phyloP scores from a whole-genome alignment of 2,113 vertebrate species.

The Plotosus lineatus region DNA sequence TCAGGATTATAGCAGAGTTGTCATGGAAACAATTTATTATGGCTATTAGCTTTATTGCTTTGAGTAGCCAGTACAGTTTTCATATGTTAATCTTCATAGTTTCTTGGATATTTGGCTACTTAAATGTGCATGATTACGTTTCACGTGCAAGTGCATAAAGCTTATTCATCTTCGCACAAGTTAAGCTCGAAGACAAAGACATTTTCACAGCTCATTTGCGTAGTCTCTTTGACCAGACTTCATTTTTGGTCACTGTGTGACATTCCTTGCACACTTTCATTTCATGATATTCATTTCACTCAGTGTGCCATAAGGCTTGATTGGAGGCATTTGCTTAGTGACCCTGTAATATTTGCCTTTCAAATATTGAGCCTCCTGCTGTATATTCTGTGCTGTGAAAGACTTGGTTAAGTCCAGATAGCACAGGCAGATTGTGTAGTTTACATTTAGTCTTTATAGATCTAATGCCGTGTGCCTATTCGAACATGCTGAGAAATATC shows the following conservation, averaged over 20 bases:
- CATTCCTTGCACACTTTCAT: constrained; percentile 27
- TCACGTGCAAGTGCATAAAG: background rate
- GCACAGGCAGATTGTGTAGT: constrained; percentile 2
- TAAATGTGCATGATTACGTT: background rate
- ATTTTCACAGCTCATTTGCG: constrained; percentile 42
- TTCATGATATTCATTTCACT: constrained; percentile 25
- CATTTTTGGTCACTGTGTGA: constrained; percentile 31
- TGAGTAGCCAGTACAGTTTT: background rate
- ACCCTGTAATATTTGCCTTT: constrained; percentile 40
- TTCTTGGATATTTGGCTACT: background rate
- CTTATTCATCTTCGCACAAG: background rate
- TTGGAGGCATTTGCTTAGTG: constrained; percentile 12
- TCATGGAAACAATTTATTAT: background rate
- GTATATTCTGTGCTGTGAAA: background rate
- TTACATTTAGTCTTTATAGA: background rate
- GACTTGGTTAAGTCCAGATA: background rate
- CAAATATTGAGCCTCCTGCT: constrained; percentile 3
- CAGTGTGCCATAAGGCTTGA: constrained; percentile 3
- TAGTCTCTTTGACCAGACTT: background rate
- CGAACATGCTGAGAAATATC: constrained; percentile 17
- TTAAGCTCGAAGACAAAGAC: constrained; percentile 11
- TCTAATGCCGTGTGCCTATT: background rate
- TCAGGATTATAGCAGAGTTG: background rate
- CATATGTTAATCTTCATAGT: background rate
- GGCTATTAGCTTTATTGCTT: constrained; percentile 1